Base-by-base conservation (phyloP, 1,140 invertebrate species). In the Aplysia californica region DNA sequence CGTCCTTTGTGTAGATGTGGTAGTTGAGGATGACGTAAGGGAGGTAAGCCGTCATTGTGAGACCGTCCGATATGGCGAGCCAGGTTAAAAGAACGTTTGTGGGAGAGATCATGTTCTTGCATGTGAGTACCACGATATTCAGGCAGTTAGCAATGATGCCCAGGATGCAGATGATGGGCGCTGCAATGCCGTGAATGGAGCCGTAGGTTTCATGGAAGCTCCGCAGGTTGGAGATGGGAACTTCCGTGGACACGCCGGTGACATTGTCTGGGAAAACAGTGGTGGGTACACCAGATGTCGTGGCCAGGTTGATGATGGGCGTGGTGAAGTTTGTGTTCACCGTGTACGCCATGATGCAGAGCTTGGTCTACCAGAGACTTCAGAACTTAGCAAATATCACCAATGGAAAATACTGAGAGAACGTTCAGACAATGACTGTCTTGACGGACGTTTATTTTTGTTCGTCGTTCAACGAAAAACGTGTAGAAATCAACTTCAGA, bases 61-160 rank as follows among this genome's bases (percentile, higher is more conserved):
- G 91, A 88, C 96, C 94, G 84, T 97, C 96, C 1, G 95, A 94
- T 0, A 95, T 93, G 0, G 96, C 96, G 33, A 97, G 90, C 71
- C 93, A 93, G 66, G 96, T 97, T 0, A 97, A 91, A 56, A 97
- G 95, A 36, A 94, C 91, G 86, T 97, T 97, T 69, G 96, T 96
- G 0, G 96, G 84, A 10, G 95, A 21, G 93, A 93, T 21, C 92
- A 97, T 94, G 79, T 96, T 94, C 80, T 95, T 94, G 44, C 95
- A 91, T 0, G 96, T 97, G 41, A 98, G 89, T 0, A 98, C 96
- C 3, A 95, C 93, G 59, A 98, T 95, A 86, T 97, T 98, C 23
- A 97, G 87, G 18, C 95, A 91, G 85, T 98, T 98, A 20, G 96
- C 95, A 68, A 97, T 89, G 44, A 94, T 94, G 31, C 97, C 97